These are phyloP conservation scores for Spisula solida DNA, from an alignment of 2,888 invertebrate species.

Conservation along the genomic window DNA sequence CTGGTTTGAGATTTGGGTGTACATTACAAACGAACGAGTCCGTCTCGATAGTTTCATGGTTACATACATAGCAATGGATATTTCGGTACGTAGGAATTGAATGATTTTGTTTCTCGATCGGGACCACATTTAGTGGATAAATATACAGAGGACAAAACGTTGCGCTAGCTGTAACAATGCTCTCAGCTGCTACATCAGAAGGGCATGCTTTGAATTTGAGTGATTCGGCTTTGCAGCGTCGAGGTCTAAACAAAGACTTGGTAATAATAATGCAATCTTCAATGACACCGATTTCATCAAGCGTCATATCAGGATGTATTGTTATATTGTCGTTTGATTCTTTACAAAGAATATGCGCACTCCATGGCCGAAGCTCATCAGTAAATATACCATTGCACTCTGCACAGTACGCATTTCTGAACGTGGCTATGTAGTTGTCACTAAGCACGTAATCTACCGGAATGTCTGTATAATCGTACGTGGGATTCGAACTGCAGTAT, in stretches of 20 bases:
- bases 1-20: not conserved
- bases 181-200: not conserved
- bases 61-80: slow-evolving; percentile 42
- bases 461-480: not conserved
- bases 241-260: not conserved
- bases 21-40: not conserved
- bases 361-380: slow-evolving; percentile 1
- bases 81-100: slow-evolving; percentile 1
- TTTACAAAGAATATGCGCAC: not conserved
- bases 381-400: slow-evolving; percentile 20
- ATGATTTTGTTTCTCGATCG: not conserved
- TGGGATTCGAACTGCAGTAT: not conserved
- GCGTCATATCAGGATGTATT: not conserved
- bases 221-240: not conserved
- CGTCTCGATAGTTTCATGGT: not conserved
- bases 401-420: slow-evolving; percentile 35
- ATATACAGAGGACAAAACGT: slow-evolving; percentile 26
- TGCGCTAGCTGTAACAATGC: too few species aligned
- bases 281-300: slow-evolving; percentile 20
- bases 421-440: slow-evolving; percentile 4
- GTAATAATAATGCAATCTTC: not conserved
- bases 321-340: not conserved
- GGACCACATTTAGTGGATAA: not conserved
- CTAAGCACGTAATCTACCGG: slow-evolving; percentile 29
- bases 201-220: not conserved